Base-by-base conservation (phyloP, 1,140 invertebrate species). In the Ridgeia piscesae region DNA sequence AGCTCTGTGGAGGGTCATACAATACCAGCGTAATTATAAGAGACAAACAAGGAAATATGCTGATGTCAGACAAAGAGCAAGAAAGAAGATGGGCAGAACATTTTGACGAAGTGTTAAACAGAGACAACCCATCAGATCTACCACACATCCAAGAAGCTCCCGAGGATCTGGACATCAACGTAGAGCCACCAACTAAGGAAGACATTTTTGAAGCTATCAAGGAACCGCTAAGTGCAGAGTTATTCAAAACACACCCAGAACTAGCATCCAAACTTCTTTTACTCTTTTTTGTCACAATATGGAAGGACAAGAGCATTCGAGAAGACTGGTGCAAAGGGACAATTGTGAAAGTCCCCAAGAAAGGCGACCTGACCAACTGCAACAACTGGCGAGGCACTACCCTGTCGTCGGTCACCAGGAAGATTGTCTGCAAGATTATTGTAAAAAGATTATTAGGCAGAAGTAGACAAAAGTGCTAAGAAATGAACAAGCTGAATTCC, bases 201-300 rank as follows among this genome's bases (percentile, higher is more conserved):
- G 88, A 92, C 35, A 91, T 92, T 6, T 91, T 9, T 34, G 89
- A n/a, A 31, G 93, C 91, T 33, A 89, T 93, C 17, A 92, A 93
- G 21, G 34, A 33, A n/a, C 88, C 14, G 48, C 88, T 92, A 34
- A 89, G 91, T n/a, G 48, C 48, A 91, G 50, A 92, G 48, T 35
- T 48, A 34, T 17, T 93, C 9, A 92, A 93, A 50, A 89, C 34
- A 21, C 77, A 92, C 58, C 8, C 58, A 77, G 6, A 77, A 77
- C 58, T 77, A 14, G 17, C 27, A 14, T 9, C 17, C 27, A 77
- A 21, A 77, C 58, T 21, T 77, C 0, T 77, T 6, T 77, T 14
- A 17, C 58, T 2, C 11, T 42, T 77, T 21, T 77, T 77, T 77
- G 58, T 77, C 11, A 77, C 11, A 21, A 21, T 21, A 77, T 77